Evolutionary conservation across 2,888 invertebrate species (phyloP), one percentile per base, ranked within the genome.

Genomic region (Lasius platythorax): DNA sequence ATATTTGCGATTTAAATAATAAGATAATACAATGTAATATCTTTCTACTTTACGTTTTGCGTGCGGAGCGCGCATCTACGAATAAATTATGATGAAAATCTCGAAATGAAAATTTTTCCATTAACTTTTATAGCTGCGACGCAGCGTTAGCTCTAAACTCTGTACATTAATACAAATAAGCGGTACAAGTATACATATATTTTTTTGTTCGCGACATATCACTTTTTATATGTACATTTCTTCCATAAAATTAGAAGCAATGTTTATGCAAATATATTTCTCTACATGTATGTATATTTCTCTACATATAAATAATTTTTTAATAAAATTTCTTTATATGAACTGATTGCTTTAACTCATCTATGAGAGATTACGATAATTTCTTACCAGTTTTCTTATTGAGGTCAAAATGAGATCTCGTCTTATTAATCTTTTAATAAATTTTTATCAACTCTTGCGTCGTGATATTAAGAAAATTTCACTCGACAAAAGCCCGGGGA

Each of bases 21-120:
- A 30, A 58, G 30, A n/a, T 9, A 58, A 79, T 23, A 58, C 11
- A 12, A 67, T 12, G 28, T 50, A 50, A 66, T 37, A 37, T 40
- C n/a, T 78, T 12, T 78, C 11, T 6, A 3, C 50, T n/a, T 53
- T 30, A 56, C 23, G 58, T 58, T 70, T 70, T 43, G 70, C 43
- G 46, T 33, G 43, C 78, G 23, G 33, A 11, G 12, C 43, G 18
- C 33, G 33, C 23, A 68, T 68, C 56, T 58, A 46, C 70, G 33
- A 33, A 28, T 79, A 79, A 43, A 46, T 70, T 46, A 43, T 40
- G 56, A 79, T 79, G 58, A 70, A 56, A 79, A 79, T 79, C 78
- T 58, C 33, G 33, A 46, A 53, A 79, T 79, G 43, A 70, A 79
- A 70, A 70, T 79, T 79, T 79, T 70, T 70, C 70, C 78, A 78